Base-by-base conservation (phyloP, 2,888 invertebrate genomes). In the Cephonodes hylas region DNA sequence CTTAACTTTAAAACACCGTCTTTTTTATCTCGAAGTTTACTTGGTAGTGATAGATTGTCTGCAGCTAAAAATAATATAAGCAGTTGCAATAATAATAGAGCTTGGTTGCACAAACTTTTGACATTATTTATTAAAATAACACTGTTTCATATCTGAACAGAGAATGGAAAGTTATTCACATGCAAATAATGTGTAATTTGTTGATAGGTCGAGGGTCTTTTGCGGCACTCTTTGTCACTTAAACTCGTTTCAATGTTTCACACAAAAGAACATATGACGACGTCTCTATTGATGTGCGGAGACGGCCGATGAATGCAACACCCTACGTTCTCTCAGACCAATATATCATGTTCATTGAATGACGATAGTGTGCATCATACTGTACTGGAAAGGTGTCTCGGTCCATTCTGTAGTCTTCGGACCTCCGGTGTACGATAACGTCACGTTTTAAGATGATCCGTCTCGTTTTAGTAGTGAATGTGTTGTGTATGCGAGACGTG, bases 161-260 rank as follows among this genome's bases (percentile, higher is more conserved):
- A 80, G 75, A 84, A 80, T 72, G 79, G 74, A 77, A 75, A 73
- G 63, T 67, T 67, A 85, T 92, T 91, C 77, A 88, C 82, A 92
- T 92, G 91, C 80, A 81, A 91, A 92, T 92, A 66, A 76, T 87
- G 86, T 91, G 86, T 91, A 91, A 91, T 92, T 92, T 92, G 90
- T 91, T 91, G 89, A 89, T 91, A 84, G 74, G 84, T 85, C 84
- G 88, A 91, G 92, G 92, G 91, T 89, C 83, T 83, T 88, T 90
- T 91, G 91, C 84, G 89, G 89, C 89, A 80, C 83, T 81, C 86
- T 85, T 91, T 92, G 86, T 91, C 69, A 70, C 68, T 63, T 62
- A 70, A 88, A 91, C 91, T 84, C 85, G 91, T 89, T 80, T 79
- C 80, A 84, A 85, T 82, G 72, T 68, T 60, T 58, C 66, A 42